Evolutionary conservation across 1,140 invertebrate species (phyloP).

Genomic region (Pogonomyrmex barbatus): DNA sequence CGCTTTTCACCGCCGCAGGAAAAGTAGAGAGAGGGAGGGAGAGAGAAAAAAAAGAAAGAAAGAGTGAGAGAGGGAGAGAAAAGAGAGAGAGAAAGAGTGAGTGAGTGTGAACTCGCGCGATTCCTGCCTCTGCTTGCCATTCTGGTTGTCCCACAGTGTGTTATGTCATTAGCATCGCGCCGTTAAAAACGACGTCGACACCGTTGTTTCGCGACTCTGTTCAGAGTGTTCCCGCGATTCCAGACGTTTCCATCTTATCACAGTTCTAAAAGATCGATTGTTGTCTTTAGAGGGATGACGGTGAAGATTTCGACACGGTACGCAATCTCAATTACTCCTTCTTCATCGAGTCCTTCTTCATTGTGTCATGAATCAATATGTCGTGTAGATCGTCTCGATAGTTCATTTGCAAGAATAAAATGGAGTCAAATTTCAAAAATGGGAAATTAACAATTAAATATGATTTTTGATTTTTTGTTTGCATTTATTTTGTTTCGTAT

Average conservation of each 20-base stretch:
- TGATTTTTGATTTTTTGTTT: background rate
- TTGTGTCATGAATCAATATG: background rate
- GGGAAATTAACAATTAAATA: background rate
- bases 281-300: slow-evolving; percentile 76
- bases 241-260: background rate
- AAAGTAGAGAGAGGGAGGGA: slow-evolving; percentile 40
- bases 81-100: background rate
- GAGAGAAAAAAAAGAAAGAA: background rate
- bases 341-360: background rate
- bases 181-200: slow-evolving; percentile 36
- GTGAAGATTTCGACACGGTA: slow-evolving; percentile 84
- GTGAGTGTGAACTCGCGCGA: slow-evolving; percentile 33
- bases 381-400: background rate
- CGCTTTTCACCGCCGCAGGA: slow-evolving; percentile 72
- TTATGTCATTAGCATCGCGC: slow-evolving; percentile 72
- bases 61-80: background rate
- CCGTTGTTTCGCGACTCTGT: background rate
- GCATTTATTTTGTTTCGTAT: background rate
- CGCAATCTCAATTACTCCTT: slow-evolving; percentile 44
- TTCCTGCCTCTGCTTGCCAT: slow-evolving; percentile 53
- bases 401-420: background rate
- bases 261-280: background rate
- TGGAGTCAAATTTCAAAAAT: background rate
- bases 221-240: background rate
- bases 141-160: slow-evolving; percentile 43